A percentile compares a stretch with the other conserved stretches of the same genome.
Conservation (phyloP, 2,888 invertebrate species). For the Disparrhopalites patrizii region DNA sequence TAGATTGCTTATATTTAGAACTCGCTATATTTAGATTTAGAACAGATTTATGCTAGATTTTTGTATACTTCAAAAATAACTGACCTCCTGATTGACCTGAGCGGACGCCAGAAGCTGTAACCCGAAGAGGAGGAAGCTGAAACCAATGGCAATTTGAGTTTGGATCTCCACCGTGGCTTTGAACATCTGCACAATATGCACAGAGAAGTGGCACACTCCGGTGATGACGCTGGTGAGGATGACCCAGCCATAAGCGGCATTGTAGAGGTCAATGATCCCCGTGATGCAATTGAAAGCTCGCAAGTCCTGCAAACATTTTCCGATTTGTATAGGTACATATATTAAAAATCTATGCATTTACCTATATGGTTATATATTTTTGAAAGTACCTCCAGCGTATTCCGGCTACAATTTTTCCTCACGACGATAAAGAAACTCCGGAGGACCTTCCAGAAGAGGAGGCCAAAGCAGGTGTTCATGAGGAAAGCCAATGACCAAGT, state of each 20-base stretch:
- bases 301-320: slow-evolving; percentile 13
- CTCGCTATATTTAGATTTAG: too few relatives aligned
- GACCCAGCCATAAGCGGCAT: slow-evolving; percentile 7
- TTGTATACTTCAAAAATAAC: too few relatives aligned
- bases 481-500: neutral
- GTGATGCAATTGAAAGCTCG: slow-evolving; percentile 13
- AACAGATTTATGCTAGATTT: too few relatives aligned
- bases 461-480: neutral
- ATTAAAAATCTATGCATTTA: too few relatives aligned
- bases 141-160: neutral
- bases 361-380: too few relatives aligned
- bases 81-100: slow-evolving; percentile 7
- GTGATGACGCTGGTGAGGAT: neutral
- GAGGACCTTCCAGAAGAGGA: slow-evolving; percentile 2
- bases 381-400: slow-evolving; percentile 2
- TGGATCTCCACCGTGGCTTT: neutral
- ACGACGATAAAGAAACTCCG: neutral
- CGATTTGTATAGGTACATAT: too few relatives aligned
- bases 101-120: neutral
- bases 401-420: neutral
- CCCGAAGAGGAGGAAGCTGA: neutral
- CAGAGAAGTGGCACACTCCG: slow-evolving; percentile 7
- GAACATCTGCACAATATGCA: neutral
- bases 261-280: slow-evolving; percentile 10
- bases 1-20: too few relatives aligned